phyloP scores from a whole-genome alignment of 64 coral and sea anemone genomes.

The Montipora cactus region DNA sequence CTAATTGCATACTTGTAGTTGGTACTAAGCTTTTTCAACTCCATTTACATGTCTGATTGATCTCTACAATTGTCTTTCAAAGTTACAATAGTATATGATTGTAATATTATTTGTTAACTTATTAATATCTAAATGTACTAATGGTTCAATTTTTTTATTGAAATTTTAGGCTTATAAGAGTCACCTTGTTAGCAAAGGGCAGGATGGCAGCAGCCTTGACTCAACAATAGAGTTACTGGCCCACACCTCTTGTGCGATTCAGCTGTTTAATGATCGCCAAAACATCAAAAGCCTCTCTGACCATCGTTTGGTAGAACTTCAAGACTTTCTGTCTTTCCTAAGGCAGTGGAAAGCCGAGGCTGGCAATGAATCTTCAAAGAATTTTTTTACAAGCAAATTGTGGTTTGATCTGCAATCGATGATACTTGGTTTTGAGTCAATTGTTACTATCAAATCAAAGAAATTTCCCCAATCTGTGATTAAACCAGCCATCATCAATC shows the following conservation, averaged over 20 bases:
- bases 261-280: neutral
- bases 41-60: no score
- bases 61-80: no score
- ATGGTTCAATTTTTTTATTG: no score
- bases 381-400: slow-evolving; percentile 11
- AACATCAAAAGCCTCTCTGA: neutral
- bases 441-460: neutral
- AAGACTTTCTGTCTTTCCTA: neutral
- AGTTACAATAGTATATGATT: no score
- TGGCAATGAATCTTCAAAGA: neutral
- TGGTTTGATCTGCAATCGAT: slow-evolving; percentile 50
- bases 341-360: neutral
- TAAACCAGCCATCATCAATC: slow-evolving; percentile 40
- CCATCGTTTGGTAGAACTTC: neutral
- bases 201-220: neutral
- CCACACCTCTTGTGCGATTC: neutral
- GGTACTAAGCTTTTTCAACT: no score
- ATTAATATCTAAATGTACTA: no score
- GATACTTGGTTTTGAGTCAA: slow-evolving; percentile 1
- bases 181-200: neutral
- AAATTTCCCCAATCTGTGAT: slow-evolving; percentile 24
- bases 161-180: neutral
- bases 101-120: no score
- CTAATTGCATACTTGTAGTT: no score
- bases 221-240: neutral